Evolutionary conservation across 2,888 invertebrate species (phyloP).

Genomic region (Heliconius erato): DNA sequence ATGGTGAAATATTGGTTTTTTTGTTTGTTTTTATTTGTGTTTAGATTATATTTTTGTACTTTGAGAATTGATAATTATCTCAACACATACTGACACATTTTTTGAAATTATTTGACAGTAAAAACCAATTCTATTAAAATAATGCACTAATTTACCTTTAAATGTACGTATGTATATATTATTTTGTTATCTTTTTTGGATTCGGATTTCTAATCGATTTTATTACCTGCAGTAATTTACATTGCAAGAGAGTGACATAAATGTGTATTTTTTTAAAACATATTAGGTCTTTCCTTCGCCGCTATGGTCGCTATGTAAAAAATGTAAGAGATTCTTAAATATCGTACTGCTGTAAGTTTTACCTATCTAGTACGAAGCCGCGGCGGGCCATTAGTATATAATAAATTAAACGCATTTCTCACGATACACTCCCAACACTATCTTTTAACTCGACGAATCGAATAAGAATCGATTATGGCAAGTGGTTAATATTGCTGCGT

Average conservation of each 20-base stretch:
- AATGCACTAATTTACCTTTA: too few relatives aligned
- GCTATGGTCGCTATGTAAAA: neutral
- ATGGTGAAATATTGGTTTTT: neutral
- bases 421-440: slow-evolving; percentile 41
- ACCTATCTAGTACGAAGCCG: neutral
- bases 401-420: slow-evolving; percentile 38
- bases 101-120: too few relatives aligned
- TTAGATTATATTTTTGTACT: neutral
- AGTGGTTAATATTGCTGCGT: slow-evolving; percentile 76
- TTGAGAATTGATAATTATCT: neutral
- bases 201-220: too few relatives aligned
- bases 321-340: neutral
- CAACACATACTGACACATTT: too few relatives aligned
- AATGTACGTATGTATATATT: too few relatives aligned
- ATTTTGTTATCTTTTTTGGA: too few relatives aligned
- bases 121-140: too few relatives aligned
- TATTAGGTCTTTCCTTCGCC: too few relatives aligned
- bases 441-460: slow-evolving; percentile 45
- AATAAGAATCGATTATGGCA: slow-evolving; percentile 65
- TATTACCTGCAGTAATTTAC: too few relatives aligned
- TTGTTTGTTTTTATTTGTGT: neutral
- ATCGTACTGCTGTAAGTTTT: neutral
- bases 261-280: too few relatives aligned
- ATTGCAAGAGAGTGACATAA: too few relatives aligned
- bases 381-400: neutral